These are phyloP conservation scores for Gastrophryne carolinensis DNA, from an alignment of 2,797 vertebrate species.

Conservation along the genomic window DNA sequence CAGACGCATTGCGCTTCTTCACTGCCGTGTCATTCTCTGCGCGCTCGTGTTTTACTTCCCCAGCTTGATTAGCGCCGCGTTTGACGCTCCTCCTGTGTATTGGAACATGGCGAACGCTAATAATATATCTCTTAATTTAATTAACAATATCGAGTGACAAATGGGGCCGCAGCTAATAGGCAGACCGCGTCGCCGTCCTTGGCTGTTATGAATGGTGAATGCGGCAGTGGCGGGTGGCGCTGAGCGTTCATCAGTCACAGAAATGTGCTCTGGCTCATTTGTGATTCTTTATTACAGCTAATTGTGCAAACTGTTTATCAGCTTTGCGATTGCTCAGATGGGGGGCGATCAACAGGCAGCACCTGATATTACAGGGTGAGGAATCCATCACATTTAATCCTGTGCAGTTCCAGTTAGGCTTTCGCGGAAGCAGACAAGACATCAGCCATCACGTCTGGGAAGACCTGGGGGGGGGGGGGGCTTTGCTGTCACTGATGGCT, in stretches of 20 bases:
- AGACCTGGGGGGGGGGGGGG: too few species aligned
- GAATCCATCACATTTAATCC: too few species aligned
- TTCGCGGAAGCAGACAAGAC: too few species aligned
- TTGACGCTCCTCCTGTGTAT: neutral
- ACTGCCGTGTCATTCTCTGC: neutral
- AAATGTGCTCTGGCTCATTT: slow-evolving; percentile 4
- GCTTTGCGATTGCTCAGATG: neutral
- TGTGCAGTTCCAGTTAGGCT: too few species aligned
- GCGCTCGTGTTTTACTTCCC: neutral
- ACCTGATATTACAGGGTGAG: too few species aligned
- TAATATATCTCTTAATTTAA: slow-evolving; percentile 13
- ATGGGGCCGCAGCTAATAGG: neutral
- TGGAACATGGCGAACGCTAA: neutral
- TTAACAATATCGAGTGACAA: neutral
- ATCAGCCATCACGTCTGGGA: too few species aligned
- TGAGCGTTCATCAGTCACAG: neutral
- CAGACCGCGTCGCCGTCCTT: neutral
- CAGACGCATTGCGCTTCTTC: neutral
- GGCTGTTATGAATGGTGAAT: neutral
- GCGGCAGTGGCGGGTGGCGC: too few species aligned
- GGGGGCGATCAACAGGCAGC: neutral
- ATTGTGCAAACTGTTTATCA: slow-evolving; percentile 10
- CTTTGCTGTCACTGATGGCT: too few species aligned
- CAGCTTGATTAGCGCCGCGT: neutral
- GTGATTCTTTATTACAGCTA: slow-evolving; percentile 4